Evolutionary conservation across 2,888 invertebrate species (phyloP), one percentile per base, ranked within the genome.

Genomic region (Antitype chi): DNA sequence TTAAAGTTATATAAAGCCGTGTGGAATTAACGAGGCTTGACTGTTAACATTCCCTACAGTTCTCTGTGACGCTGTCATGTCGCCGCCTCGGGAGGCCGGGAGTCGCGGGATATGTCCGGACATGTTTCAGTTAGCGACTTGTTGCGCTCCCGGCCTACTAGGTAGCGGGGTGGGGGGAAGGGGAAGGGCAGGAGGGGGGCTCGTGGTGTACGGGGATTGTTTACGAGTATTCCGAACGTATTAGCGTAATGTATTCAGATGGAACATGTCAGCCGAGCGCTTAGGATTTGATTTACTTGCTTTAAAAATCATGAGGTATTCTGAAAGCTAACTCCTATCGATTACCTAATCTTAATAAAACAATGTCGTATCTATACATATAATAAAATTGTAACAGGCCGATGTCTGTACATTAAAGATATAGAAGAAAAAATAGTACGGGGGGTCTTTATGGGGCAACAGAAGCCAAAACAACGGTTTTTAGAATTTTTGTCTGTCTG

Each of bases 241-340:
- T 79, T 83, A 78, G 53, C 62, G 66, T 82, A 79, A 83, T 82
- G 75, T 82, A 79, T 67, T 83, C 72, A 72, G 74, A 23, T 60
- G 70, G 43, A 78, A 52, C 57, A 73, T 73, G 64, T 73, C 80
- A 55, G 67, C 15, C 59, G 55, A 25, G 28, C n/a, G 73, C 52
- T 64, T 49, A 53, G 20, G 32, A 47, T 74, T 74, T 57, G 52
- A 72, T 83, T 72, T 79, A 59, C 49, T 74, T 70, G 38, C 59
- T 64, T 67, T 32, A 52, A 52, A 70, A 49, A 68, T 72, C 55
- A 43, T 52, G 43, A 43, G 49, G 49, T 63, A 13, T 57, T 55
- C 47, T 47, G 25, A 53, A 9, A 17, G 17, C 9, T 32, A 32
- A 23, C 13, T 62, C 23, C 23, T n/a, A 63, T n/a, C 9, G 17